Evolutionary conservation across 2,113 vertebrate species (phyloP), one percentile per base, ranked within the genome.

Genomic region (Caretta caretta): DNA sequence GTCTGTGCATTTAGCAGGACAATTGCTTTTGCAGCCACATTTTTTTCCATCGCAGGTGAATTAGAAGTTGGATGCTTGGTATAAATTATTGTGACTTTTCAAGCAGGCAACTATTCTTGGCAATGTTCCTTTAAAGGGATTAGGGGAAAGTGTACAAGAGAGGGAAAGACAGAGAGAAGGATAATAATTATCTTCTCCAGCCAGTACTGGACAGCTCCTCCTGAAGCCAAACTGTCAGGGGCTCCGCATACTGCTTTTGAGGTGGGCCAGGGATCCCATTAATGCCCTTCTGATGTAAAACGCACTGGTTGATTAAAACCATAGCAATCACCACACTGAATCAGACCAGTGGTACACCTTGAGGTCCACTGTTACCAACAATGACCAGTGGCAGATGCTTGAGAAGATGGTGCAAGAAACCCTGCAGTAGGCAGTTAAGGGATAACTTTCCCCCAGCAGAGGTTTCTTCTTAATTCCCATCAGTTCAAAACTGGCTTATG

Each of bases 161-260:
- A 76, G 38, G 42, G 65, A 24, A 75, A 42, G 69, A 42, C 22
- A 75, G 10, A 25, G 38, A 76, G 38, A 25, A 46, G 10, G 22
- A 38, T 24, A 38, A 46, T 76, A 6, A 25, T 2, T 22, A 19
- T 50, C 90, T 82, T 85, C 96, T 87, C 53, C 89, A 94, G 79
- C 87, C 46, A 97, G 90, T 75, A 88, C 89, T 94, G 97, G 96
- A 97, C 97, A 97, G 97, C 96, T 97, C 96, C 95, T 76, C 10
- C 81, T 87, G 62, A n/a, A 38, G 50, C 5, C 80, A 80, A 69
- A 27, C 79, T 83, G 56, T 57, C 35, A 27, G 19, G 16, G 51
- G 10, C 38, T 75, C n/a, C 38, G 4, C 38, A 75, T 42, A 42
- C 38, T 38, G n/a, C 10, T 75, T 75, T 42, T 22, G 20, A 42